Percentiles rank a stretch among this genome's conserved stretches.
Evolutionary conservation across 1,140 invertebrate species (phyloP).

Genomic region (Nasonia longicornis): DNA sequence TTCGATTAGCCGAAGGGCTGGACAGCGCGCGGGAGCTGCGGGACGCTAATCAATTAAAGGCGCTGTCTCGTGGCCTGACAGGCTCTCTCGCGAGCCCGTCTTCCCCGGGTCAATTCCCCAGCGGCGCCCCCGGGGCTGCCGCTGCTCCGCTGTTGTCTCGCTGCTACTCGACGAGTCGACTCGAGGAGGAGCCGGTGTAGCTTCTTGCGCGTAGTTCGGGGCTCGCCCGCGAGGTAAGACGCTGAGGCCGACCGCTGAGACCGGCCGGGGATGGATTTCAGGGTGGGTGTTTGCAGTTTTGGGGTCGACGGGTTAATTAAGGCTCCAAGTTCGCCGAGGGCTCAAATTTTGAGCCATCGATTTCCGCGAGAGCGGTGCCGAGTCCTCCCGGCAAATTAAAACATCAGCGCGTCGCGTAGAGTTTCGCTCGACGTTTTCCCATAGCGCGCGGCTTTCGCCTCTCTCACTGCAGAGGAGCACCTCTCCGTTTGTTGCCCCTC

Average conservation of each 20-base stretch:
- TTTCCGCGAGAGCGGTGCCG: no score
- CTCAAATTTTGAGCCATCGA: no score
- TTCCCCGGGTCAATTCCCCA: background rate
- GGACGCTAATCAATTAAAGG: constrained; percentile 19
- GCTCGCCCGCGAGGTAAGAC: no score
- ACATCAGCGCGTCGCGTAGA: background rate
- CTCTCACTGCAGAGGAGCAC: background rate
- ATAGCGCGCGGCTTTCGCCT: background rate
- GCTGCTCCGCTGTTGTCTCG: background rate
- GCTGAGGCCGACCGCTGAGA: no score
- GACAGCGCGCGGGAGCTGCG: background rate
- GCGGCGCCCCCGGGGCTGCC: no score
- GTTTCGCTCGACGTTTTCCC: background rate
- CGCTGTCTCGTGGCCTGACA: background rate
- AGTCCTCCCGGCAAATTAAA: no score
- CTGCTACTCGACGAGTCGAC: background rate
- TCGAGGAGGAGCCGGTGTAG: no score
- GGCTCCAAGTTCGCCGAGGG: no score
- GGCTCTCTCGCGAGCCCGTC: background rate
- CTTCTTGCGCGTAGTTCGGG: background rate
- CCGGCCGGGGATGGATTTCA: no score
- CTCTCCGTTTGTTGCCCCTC: background rate
- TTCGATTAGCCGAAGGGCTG: constrained; percentile 2
- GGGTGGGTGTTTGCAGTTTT: no score
- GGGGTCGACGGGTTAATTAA: no score